Percentiles rank a stretch among this genome's conserved stretches.
Evolutionary conservation across 2,113 vertebrate genomes (phyloP).

Genomic region (Ifrita kowaldi): DNA sequence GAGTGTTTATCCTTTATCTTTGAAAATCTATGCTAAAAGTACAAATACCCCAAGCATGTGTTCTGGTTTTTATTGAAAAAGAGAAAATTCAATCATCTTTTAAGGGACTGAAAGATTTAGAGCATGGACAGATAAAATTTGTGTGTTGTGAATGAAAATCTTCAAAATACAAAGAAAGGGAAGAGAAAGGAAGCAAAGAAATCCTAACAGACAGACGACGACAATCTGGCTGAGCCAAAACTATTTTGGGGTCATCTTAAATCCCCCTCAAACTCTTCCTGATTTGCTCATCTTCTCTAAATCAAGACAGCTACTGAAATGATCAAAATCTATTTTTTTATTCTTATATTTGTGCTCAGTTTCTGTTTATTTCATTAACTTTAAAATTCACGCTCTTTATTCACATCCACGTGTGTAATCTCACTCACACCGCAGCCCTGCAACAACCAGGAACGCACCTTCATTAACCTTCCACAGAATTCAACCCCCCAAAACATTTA

Average conservation of each 20-base stretch:
- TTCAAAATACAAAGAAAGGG: neutral
- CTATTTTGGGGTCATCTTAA: neutral
- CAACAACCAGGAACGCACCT: neutral
- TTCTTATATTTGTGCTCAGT: neutral
- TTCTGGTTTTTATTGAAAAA: neutral
- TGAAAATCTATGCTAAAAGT: neutral
- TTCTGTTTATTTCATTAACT: neutral
- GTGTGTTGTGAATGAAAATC: neutral
- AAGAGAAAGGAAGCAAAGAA: neutral
- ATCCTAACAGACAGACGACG: neutral
- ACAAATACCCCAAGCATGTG: rapidly evolving
- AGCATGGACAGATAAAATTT: neutral
- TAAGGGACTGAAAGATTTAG: neutral
- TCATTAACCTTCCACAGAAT: neutral
- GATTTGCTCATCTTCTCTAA: neutral
- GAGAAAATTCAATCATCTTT: neutral
- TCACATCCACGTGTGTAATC: neutral
- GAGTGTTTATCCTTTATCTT: neutral
- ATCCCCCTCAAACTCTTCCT: neutral
- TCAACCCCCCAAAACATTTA: neutral
- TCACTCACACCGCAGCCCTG: neutral
- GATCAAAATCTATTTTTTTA: neutral
- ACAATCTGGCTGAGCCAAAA: neutral
- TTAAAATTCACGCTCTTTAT: neutral
- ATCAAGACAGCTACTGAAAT: neutral